Percentiles rank a stretch among this genome's conserved stretches.
Conservation (phyloP, 2,888 invertebrate species). For the Euzophera pinguis region DNA sequence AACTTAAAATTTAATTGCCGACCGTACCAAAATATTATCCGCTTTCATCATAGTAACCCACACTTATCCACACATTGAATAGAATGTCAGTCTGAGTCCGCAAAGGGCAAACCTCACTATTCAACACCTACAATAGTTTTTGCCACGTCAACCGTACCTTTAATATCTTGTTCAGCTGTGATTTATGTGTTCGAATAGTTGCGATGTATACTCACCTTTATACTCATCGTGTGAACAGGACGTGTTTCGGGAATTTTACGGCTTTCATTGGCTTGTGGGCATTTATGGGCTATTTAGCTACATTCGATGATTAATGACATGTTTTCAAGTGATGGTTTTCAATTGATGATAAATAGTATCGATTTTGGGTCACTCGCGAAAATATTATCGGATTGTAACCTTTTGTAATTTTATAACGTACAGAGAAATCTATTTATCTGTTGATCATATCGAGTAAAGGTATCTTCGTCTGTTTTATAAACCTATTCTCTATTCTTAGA, state of each 20-base stretch:
- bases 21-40: not conserved
- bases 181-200: slow-evolving; percentile 56
- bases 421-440: too few relatives aligned
- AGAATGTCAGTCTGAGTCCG: slow-evolving; percentile 15
- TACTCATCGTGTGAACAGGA: slow-evolving; percentile 53
- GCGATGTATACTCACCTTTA: slow-evolving; percentile 19
- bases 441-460: too few relatives aligned
- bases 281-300: slow-evolving; percentile 67
- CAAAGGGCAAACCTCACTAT: slow-evolving; percentile 52
- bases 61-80: slow-evolving; percentile 9
- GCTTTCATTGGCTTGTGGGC: slow-evolving; percentile 65
- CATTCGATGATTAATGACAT: slow-evolving; percentile 57
- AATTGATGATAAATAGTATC: slow-evolving; percentile 8
- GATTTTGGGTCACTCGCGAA: not conserved
- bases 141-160: slow-evolving; percentile 49
- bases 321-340: slow-evolving; percentile 29
- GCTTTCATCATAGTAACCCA: not conserved
- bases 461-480: too few relatives aligned
- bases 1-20: not conserved
- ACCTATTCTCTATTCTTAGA: too few relatives aligned
- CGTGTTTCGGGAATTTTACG: slow-evolving; percentile 55
- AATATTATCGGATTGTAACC: not conserved
- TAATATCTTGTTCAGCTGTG: slow-evolving; percentile 68
- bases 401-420: not conserved
- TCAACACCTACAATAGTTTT: slow-evolving; percentile 61